phyloP scores from a whole-genome alignment of 2,888 invertebrate species.

The Cylindroiulus punctatus region DNA sequence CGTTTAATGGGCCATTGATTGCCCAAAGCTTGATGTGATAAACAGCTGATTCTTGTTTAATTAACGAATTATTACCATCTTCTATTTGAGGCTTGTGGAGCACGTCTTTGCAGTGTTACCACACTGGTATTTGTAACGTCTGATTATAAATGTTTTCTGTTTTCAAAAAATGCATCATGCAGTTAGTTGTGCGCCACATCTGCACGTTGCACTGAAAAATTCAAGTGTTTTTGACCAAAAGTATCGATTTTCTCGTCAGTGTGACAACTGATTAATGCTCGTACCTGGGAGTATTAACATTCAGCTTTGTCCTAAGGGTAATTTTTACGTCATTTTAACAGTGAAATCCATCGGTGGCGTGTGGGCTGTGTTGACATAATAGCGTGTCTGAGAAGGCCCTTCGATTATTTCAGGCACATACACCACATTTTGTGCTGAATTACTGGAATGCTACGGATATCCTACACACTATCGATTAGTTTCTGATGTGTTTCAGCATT shows the following conservation, averaged over 20 bases:
- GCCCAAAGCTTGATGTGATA: too few species aligned
- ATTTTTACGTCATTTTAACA: not conserved
- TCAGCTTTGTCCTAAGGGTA: not conserved
- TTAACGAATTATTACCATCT: too few species aligned
- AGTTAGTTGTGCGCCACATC: not conserved
- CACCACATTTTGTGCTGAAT: not conserved
- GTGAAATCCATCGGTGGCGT: not conserved
- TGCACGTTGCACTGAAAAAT: not conserved
- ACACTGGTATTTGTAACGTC: not conserved
- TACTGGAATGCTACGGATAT: constrained; percentile 12
- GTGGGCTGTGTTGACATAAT: not conserved
- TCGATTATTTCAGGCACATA: not conserved
- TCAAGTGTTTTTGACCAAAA: not conserved
- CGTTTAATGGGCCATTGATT: too few species aligned
- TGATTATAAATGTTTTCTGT: too few species aligned
- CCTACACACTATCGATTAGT: not conserved
- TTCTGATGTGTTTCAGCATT: not conserved
- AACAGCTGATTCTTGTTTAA: too few species aligned
- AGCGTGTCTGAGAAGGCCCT: not conserved
- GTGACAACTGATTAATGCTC: not conserved
- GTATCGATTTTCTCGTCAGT: not conserved
- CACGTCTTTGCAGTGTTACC: too few species aligned
- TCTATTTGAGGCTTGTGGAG: too few species aligned
- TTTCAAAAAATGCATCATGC: not conserved
- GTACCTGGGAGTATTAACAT: not conserved